These are phyloP conservation scores for Molorchus minor DNA, from an alignment of 2,888 invertebrate species.

Conservation along the genomic window DNA sequence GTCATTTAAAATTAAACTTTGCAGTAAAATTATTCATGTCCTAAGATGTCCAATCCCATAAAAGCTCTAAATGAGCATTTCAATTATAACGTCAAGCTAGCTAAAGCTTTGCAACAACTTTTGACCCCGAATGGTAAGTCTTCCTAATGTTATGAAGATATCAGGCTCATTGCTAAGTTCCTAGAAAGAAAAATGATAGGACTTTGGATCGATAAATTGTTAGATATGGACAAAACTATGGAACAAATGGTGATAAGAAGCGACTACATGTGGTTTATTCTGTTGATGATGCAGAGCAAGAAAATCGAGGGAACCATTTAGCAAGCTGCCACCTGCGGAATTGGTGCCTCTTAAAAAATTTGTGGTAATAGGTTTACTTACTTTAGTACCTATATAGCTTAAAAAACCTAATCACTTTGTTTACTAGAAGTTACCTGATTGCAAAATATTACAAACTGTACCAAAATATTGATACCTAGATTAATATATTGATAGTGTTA, in stretches of 20 bases:
- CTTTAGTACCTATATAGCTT: too few species aligned
- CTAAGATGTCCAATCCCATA: slow-evolving; percentile 31
- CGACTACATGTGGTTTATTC: slow-evolving; percentile 62
- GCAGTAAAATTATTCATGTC: slow-evolving; percentile 4
- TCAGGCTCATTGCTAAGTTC: slow-evolving; percentile 22
- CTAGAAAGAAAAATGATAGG: slow-evolving; percentile 52
- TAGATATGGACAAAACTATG: slow-evolving; percentile 51
- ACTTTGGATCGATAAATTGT: slow-evolving; percentile 59
- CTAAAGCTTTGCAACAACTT: slow-evolving; percentile 59
- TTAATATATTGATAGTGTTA: too few species aligned
- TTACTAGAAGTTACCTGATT: too few species aligned
- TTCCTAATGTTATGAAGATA: background rate
- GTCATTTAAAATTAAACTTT: background rate
- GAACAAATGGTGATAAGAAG: slow-evolving; percentile 58
- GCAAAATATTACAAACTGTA: too few species aligned
- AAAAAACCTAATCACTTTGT: too few species aligned
- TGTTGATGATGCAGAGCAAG: slow-evolving; percentile 60
- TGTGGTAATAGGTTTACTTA: too few species aligned
- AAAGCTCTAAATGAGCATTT: slow-evolving; percentile 59
- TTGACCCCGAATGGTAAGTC: slow-evolving; percentile 55
- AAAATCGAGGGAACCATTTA: slow-evolving; percentile 58
- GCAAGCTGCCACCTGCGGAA: slow-evolving; percentile 51
- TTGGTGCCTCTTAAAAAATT: slow-evolving; percentile 56
- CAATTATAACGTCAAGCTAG: slow-evolving; percentile 60
- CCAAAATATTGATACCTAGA: too few species aligned